A percentile compares a stretch with the other conserved stretches of the same genome.
phyloP scores from a whole-genome alignment of 35 echinoderm and acorn worm genomes.

The Hemicentrotus pulcherrimus region DNA sequence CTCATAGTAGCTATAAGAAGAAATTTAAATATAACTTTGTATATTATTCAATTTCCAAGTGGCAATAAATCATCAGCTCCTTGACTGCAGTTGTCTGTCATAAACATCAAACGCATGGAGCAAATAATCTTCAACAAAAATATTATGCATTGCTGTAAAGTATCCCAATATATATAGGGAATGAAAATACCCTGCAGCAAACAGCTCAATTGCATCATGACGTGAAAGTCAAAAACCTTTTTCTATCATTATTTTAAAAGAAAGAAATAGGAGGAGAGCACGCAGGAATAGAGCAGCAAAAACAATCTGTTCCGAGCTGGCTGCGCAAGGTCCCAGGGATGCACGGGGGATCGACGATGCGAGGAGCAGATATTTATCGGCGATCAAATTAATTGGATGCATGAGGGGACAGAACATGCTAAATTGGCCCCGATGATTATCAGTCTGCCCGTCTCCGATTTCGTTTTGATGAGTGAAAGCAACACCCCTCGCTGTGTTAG shows the following conservation, averaged over 20 bases:
- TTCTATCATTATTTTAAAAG: background rate
- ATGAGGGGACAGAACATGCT: background rate
- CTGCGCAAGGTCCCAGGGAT: background rate
- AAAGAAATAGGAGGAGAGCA: background rate
- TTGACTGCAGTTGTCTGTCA: background rate
- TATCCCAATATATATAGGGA: background rate
- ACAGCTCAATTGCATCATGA: background rate
- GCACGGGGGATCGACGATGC: background rate
- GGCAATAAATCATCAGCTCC: too few relatives aligned
- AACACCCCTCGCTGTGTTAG: conserved; percentile 15
- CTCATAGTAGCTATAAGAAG: too few relatives aligned
- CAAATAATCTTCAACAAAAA: background rate
- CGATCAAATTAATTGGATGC: conserved; percentile 11
- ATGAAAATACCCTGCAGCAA: background rate
- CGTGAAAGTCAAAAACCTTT: background rate
- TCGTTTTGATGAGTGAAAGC: background rate
- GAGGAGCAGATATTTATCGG: background rate
- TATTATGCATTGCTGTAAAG: background rate
- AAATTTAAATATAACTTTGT: too few relatives aligned
- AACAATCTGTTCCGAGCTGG: background rate
- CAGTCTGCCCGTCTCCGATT: background rate
- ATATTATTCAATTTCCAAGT: too few relatives aligned
- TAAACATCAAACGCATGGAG: background rate
- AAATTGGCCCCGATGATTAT: conserved; percentile 11
- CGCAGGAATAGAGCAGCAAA: background rate